Conservation (phyloP, 2,797 vertebrate species). For the Amblyraja radiata region DNA sequence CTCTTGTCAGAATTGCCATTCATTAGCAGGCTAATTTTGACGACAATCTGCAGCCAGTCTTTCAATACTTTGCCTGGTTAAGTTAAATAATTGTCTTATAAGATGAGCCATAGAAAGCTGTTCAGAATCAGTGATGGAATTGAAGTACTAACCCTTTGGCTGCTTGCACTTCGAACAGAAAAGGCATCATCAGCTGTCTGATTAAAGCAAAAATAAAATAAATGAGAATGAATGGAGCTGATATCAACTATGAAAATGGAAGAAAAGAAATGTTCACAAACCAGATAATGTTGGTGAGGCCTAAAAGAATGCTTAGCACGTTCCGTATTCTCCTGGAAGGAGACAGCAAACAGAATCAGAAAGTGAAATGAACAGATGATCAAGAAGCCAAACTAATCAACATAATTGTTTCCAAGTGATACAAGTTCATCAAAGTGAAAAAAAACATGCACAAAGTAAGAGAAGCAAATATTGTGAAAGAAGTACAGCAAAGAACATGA, state of each 20-base stretch:
- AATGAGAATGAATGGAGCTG: not conserved
- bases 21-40: not conserved
- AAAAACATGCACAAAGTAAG: not conserved
- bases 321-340: constrained; percentile 83
- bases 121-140: not conserved
- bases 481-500: not conserved
- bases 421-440: not conserved
- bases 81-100: not conserved
- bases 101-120: not conserved
- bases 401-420: not conserved
- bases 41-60: not conserved
- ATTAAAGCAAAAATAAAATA: constrained; percentile 46
- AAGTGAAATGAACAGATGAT: constrained; percentile 30
- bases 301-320: constrained; percentile 73
- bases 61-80: not conserved
- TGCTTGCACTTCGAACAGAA: constrained; percentile 55
- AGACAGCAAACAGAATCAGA: constrained; percentile 46
- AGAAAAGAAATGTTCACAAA: constrained; percentile 65
- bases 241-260: constrained; percentile 39
- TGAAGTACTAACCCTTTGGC: constrained; percentile 69
- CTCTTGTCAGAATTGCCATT: not conserved
- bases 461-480: not conserved
- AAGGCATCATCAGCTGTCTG: constrained; percentile 61
- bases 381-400: constrained; percentile 40
- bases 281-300: constrained; percentile 70